Base-by-base conservation (phyloP, 1,140 invertebrate species). In the Drosophila ficusphila region DNA sequence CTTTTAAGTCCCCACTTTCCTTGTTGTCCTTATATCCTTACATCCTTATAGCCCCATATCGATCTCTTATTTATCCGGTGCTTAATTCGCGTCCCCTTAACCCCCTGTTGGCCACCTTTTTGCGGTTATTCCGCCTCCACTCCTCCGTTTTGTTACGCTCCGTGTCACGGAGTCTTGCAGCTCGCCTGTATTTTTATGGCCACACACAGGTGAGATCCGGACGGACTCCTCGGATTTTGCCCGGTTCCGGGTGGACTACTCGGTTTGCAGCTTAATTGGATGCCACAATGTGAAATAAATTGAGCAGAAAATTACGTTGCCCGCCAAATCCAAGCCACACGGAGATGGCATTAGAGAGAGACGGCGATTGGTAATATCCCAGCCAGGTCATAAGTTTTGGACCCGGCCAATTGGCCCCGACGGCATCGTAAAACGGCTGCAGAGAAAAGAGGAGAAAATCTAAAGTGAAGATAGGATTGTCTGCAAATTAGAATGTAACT, bases 241-340 rank as follows among this genome's bases (percentile, higher is more conserved):
- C 21, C 16, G 21, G 36, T 27, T 39, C 33, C 11, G 14, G 57
- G 11, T 48, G 33, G 16, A 29, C 58, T 60, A 11, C 34, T 36
- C 27, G 38, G 82, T 71, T 81, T 86, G 78, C 88, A 90, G 76
- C 90, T 91, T 91, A 91, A 91, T 91, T 91, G 90, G 83, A 83
- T 78, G 78, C 90, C 90, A 78, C 90, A 91, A 91, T 91, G 90
- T 83, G 90, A 78, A 91, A 89, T 91, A 89, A 91, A 91, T 91
- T 91, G 90, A 91, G 90, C 90, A 82, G 90, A 91, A 91, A 91
- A 91, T 91, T 91, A 91, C 90, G 90, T 89, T 78, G 72, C 54
- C 83, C 82, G 82, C 82, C 73, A 82, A 67, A 82, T 86, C 73
- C 79, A 73, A 81, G 77, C 81, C 81, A 33, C 82, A 86, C 68